Evolutionary conservation across 1,140 invertebrate genomes (phyloP).

Genomic region (silkworm (Bombyx mori)): DNA sequence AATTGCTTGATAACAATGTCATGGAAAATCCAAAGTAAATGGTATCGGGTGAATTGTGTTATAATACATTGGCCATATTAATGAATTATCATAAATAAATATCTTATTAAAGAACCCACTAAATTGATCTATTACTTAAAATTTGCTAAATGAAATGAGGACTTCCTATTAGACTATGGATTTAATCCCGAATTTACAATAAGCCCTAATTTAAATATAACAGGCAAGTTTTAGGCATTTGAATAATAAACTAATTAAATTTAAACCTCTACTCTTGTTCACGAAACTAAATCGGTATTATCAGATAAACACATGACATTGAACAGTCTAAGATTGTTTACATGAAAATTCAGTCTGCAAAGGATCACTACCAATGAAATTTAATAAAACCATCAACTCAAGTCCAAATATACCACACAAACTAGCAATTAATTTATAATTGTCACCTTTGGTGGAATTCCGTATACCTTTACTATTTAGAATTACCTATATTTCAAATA

Average conservation of each 20-base stretch:
- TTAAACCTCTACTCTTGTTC: no score
- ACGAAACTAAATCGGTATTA: no score
- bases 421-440: slow-evolving; percentile 18
- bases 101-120: no score
- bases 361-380: no score
- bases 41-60: neutral
- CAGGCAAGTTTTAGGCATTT: slow-evolving; percentile 61
- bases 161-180: slow-evolving; percentile 33
- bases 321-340: no score
- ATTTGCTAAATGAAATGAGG: slow-evolving; percentile 27
- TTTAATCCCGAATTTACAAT: slow-evolving; percentile 38
- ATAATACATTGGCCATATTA: slow-evolving; percentile 6
- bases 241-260: no score
- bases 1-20: slow-evolving; percentile 53
- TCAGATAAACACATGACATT: no score
- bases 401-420: neutral
- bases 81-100: slow-evolving; percentile 10
- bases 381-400: no score
- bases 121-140: slow-evolving; percentile 13
- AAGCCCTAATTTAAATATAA: slow-evolving; percentile 39
- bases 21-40: slow-evolving; percentile 32
- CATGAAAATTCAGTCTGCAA: no score
- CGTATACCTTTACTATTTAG: slow-evolving; percentile 60
- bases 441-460: slow-evolving; percentile 46
- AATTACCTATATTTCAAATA: slow-evolving; percentile 39